A percentile compares a stretch with the other conserved stretches of the same genome.
Evolutionary conservation across 2,797 vertebrate species (phyloP).

Genomic region (Picus viridis): DNA sequence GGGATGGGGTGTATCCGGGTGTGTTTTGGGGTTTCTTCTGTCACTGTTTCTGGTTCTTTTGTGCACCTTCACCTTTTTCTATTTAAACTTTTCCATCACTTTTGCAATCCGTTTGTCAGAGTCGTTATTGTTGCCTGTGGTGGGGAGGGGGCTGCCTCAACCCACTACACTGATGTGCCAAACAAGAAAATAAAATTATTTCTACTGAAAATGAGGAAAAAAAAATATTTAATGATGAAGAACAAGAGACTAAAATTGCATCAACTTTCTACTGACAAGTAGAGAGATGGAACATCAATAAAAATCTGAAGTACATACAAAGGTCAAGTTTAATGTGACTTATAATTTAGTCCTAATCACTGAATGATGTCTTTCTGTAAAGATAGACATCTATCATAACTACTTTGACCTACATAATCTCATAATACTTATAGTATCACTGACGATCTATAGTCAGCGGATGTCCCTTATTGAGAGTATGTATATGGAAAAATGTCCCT

Average conservation of each 20-base stretch:
- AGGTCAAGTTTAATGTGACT: neutral
- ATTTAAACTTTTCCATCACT: too few relatives aligned
- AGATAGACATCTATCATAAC: neutral
- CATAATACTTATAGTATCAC: neutral
- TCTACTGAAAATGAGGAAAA: neutral
- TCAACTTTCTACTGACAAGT: neutral
- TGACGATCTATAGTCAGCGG: neutral
- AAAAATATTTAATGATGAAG: neutral
- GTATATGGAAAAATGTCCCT: neutral
- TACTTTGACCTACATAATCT: neutral
- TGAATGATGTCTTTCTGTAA: neutral
- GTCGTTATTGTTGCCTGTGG: too few relatives aligned
- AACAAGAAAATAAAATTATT: neutral
- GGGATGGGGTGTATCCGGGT: too few relatives aligned
- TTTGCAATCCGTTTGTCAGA: too few relatives aligned
- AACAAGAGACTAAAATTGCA: neutral
- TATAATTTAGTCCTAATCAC: constrained; percentile 4
- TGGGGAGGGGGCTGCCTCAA: too few relatives aligned
- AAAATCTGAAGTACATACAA: neutral
- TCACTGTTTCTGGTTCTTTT: too few relatives aligned
- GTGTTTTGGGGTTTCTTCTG: too few relatives aligned
- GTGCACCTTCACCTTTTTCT: too few relatives aligned
- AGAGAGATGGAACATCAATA: neutral
- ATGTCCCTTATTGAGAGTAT: neutral
- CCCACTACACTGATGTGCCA: neutral